These are phyloP conservation scores for Aporophyla lueneburgensis DNA, from an alignment of 2,888 invertebrate species.

Conservation along the genomic window DNA sequence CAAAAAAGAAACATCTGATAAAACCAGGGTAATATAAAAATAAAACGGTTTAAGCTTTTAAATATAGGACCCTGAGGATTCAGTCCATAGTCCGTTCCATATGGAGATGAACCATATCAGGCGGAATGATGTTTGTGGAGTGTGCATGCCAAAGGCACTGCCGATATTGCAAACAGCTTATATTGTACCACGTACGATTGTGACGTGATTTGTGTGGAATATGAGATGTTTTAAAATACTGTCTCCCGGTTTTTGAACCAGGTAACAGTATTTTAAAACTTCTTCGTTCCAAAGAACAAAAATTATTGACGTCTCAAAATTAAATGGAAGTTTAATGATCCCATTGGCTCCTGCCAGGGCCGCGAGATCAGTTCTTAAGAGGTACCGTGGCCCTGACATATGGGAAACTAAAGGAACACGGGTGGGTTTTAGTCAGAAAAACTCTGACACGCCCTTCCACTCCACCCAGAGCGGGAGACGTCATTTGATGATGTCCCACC, in stretches of 20 bases:
- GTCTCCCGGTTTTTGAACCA: not conserved
- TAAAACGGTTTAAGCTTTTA: not conserved
- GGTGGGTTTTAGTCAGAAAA: no score
- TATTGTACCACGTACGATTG: slow-evolving; percentile 23
- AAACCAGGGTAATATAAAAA: not conserved
- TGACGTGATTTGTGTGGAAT: not conserved
- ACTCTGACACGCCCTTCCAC: no score
- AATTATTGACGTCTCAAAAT: not conserved
- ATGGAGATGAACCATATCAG: not conserved
- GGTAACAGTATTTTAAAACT: no score
- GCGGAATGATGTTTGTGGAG: slow-evolving; percentile 18
- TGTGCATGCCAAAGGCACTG: slow-evolving; percentile 24
- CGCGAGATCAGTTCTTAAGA: no score
- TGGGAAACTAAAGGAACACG: no score
- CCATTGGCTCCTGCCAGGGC: no score
- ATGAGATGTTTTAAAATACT: not conserved
- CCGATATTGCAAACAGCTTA: slow-evolving; percentile 16
- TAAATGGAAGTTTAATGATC: not conserved
- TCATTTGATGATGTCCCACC: no score
- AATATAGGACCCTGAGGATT: not conserved
- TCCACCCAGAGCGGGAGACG: no score
- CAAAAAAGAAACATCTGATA: no score
- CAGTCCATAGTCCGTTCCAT: not conserved
- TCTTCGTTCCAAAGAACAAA: no score
- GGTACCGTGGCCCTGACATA: no score